Evolutionary conservation across 2,888 invertebrate species (phyloP).

Genomic region (Parthenolecanium corni): DNA sequence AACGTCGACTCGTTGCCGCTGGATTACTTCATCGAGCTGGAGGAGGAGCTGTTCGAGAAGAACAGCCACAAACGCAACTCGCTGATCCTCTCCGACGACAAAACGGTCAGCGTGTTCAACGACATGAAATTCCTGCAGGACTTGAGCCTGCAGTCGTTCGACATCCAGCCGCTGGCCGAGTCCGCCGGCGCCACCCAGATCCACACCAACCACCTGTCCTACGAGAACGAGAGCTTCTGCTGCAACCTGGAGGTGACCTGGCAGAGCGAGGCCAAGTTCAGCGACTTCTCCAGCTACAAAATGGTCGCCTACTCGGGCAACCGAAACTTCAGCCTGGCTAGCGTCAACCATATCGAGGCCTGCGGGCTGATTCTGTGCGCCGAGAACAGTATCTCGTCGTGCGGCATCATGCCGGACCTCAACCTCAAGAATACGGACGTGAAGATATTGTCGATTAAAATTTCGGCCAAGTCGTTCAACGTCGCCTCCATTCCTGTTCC

Average conservation of each 20-base stretch:
- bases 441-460: slow-evolving; percentile 32
- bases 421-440: slow-evolving; percentile 35
- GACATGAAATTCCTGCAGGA: slow-evolving; percentile 2
- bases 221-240: slow-evolving; percentile 1
- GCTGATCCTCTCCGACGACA: not conserved
- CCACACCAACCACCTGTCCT: not conserved
- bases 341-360: slow-evolving; percentile 33
- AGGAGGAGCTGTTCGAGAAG: not conserved
- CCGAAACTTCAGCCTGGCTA: slow-evolving; percentile 5
- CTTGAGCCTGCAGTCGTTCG: not conserved
- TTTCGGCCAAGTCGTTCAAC: slow-evolving; percentile 33
- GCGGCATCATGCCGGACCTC: slow-evolving; percentile 34
- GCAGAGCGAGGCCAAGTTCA: not conserved
- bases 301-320: slow-evolving; percentile 15
- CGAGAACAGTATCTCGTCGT: not conserved
- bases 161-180: not conserved
- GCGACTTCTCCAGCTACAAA: not conserved
- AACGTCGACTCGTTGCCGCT: slow-evolving; percentile 2
- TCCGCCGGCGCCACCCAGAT: not conserved
- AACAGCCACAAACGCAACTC: not conserved
- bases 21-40: not conserved
- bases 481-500: slow-evolving; percentile 32
- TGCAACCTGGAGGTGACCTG: slow-evolving; percentile 8
- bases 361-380: slow-evolving; percentile 37
- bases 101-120: not conserved